phyloP scores from a whole-genome alignment of 2,113 vertebrate species.

The Psophia crepitans region DNA sequence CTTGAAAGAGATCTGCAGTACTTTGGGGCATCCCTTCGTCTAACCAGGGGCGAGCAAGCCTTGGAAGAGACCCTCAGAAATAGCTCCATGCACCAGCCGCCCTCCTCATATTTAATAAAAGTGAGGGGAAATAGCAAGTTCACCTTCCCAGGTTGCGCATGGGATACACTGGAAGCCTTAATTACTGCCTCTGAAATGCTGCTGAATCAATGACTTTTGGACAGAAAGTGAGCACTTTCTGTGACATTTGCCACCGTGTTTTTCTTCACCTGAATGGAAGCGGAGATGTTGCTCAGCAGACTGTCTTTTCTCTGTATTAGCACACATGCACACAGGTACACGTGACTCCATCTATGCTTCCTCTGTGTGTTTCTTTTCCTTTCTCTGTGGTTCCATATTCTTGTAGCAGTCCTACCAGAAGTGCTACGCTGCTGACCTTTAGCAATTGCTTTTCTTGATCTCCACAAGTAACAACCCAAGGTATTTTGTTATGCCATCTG shows the following conservation, averaged over 20 bases:
- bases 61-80: background rate
- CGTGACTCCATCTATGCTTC: background rate
- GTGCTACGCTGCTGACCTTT: background rate
- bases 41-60: background rate
- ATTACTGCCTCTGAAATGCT: background rate
- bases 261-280: background rate
- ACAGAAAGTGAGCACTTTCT: background rate
- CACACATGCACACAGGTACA: accelerated
- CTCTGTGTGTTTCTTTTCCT: background rate
- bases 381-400: background rate
- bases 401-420: background rate
- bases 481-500: background rate
- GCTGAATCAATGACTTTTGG: background rate
- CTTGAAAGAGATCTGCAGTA: accelerated
- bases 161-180: background rate
- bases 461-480: background rate
- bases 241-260: background rate
- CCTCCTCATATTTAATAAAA: background rate
- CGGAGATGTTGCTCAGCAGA: background rate
- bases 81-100: background rate
- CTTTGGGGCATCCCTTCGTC: background rate
- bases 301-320: background rate
- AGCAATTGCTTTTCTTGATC: background rate
- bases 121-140: background rate
- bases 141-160: background rate